Percentiles rank a stretch among this genome's conserved stretches.
These are phyloP conservation scores for Diuraphis noxia DNA, from an alignment of 1,140 invertebrate species.

Conservation along the genomic window DNA sequence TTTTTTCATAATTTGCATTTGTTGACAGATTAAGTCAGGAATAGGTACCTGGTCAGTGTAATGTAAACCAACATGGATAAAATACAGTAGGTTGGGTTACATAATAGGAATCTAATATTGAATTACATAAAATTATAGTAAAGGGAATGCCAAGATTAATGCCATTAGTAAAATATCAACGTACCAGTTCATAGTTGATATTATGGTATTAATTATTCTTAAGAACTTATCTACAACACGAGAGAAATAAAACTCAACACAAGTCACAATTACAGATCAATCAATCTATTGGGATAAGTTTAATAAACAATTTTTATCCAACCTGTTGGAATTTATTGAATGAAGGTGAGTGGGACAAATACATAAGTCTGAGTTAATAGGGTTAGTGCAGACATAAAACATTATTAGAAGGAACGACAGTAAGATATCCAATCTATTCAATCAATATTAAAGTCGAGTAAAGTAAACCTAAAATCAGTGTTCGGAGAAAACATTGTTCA, in stretches of 20 bases:
- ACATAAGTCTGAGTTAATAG: neutral
- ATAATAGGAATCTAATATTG: neutral
- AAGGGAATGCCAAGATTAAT: neutral
- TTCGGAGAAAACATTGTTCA: no score
- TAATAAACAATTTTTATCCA: no score
- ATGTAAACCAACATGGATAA: neutral
- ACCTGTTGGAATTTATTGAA: neutral
- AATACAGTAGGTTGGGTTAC: neutral
- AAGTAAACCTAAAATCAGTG: no score
- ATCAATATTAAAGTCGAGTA: no score
- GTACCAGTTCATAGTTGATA: neutral
- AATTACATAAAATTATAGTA: neutral
- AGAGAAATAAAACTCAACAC: neutral
- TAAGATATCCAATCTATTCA: neutral
- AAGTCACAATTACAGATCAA: no score
- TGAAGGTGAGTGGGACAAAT: neutral
- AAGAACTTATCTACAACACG: neutral
- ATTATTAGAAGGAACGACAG: neutral
- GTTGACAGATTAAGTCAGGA: neutral
- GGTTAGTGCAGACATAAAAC: neutral
- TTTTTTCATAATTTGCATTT: neutral
- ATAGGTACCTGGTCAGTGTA: neutral
- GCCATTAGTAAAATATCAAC: neutral
- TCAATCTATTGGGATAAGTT: no score
- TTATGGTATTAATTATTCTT: neutral